These are phyloP conservation scores for Nibea coibor DNA, from an alignment of 2,113 vertebrate genomes.

Conservation along the genomic window DNA sequence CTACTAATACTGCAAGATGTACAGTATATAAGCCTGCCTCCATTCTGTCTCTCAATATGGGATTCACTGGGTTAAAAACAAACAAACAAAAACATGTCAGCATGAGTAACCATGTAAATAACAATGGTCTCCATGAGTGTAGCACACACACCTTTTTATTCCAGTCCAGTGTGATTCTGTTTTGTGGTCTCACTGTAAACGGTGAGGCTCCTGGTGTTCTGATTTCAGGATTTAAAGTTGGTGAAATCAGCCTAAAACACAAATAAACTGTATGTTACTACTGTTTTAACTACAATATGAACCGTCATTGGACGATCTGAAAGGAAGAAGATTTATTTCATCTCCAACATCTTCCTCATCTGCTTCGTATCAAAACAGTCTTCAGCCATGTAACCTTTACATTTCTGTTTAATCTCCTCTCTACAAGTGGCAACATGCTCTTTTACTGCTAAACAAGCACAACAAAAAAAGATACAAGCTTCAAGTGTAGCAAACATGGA, in stretches of 20 bases:
- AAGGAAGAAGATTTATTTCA: background rate
- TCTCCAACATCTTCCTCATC: background rate
- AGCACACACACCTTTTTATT: constrained; percentile 55
- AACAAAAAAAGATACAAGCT: no score
- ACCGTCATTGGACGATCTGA: background rate
- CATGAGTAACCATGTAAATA: background rate
- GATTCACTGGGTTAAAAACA: background rate
- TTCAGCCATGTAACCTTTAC: background rate
- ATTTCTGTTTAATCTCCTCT: constrained; percentile 21
- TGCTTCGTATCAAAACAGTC: constrained; percentile 11
- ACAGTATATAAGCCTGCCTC: background rate
- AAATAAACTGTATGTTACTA: background rate
- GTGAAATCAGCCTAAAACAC: constrained; percentile 56
- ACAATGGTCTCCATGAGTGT: background rate
- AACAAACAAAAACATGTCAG: background rate
- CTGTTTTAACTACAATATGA: background rate
- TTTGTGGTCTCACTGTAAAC: constrained; percentile 41
- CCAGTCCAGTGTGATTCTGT: constrained; percentile 51
- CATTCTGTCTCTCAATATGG: background rate
- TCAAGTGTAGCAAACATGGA: constrained; percentile 5
- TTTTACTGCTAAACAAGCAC: constrained; percentile 5
- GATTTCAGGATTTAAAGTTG: constrained; percentile 32
- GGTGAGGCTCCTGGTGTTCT: constrained; percentile 9
- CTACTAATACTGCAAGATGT: constrained; percentile 2
- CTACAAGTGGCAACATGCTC: constrained; percentile 6